Evolutionary conservation across 2,888 invertebrate species (phyloP).

Genomic region (Chydorus sphaericus): DNA sequence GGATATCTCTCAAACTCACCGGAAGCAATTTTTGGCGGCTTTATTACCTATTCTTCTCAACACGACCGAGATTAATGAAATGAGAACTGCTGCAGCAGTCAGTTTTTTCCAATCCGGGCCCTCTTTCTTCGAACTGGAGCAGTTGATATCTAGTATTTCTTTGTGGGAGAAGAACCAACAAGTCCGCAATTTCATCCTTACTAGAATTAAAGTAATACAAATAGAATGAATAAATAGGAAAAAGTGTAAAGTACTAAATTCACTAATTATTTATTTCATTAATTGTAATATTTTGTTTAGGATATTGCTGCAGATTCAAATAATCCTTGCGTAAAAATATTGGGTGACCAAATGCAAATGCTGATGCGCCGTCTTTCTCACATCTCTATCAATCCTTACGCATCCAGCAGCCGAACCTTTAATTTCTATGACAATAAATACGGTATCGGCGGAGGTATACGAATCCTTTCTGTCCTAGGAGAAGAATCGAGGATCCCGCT

Average conservation of each 20-base stretch:
- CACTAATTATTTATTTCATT: not conserved
- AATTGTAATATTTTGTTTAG: not conserved
- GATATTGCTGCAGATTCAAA: constrained; percentile 7
- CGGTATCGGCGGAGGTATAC: constrained; percentile 15
- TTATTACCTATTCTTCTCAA: constrained; percentile 14
- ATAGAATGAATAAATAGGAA: too few relatives aligned
- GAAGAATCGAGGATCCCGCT: constrained; percentile 15
- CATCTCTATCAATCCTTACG: constrained; percentile 10
- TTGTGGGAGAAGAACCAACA: constrained; percentile 9
- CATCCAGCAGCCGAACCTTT: constrained; percentile 11
- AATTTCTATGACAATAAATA: constrained; percentile 10
- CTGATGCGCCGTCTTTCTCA: constrained; percentile 13
- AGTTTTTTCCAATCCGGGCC: constrained; percentile 9
- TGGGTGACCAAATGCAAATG: constrained; percentile 1
- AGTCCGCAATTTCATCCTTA: constrained; percentile 13
- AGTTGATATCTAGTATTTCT: constrained; percentile 6
- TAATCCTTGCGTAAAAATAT: constrained; percentile 10
- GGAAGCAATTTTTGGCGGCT: constrained; percentile 9
- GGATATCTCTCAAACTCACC: not conserved
- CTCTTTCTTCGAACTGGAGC: constrained; percentile 12
- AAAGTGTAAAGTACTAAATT: too few relatives aligned
- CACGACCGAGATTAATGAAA: constrained; percentile 12
- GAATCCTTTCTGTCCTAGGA: constrained; percentile 10
- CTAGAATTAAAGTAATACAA: too few relatives aligned
- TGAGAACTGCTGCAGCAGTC: constrained; percentile 11